phyloP scores from a whole-genome alignment of 2,113 vertebrate species.

The Seriola rivoliana region DNA sequence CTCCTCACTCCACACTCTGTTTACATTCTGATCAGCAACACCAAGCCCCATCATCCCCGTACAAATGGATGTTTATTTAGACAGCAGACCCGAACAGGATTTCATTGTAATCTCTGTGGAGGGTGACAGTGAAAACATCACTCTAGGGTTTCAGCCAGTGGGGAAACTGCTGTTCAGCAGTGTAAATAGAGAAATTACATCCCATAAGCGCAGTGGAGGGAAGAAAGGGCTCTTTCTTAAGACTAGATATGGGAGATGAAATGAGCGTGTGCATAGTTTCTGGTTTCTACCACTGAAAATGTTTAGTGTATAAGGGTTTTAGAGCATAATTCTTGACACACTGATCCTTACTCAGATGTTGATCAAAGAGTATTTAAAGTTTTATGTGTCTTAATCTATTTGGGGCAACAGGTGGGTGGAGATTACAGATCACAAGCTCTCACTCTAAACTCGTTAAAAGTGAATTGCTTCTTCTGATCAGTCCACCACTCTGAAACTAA shows the following conservation, averaged over 20 bases:
- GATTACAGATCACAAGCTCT: neutral
- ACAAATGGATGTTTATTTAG: slow-evolving; percentile 66
- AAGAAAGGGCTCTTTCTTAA: slow-evolving; percentile 35
- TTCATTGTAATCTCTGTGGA: slow-evolving; percentile 58
- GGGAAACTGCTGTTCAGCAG: slow-evolving; percentile 55
- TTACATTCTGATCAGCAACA: slow-evolving; percentile 65
- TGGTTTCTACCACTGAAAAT: slow-evolving; percentile 39
- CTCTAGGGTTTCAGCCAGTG: slow-evolving; percentile 50
- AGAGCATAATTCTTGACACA: slow-evolving; percentile 13
- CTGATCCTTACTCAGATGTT: neutral
- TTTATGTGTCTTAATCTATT: neutral
- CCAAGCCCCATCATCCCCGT: slow-evolving; percentile 15
- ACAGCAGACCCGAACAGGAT: slow-evolving; percentile 52
- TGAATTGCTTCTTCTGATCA: neutral
- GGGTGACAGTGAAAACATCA: slow-evolving; percentile 73
- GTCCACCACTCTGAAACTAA: neutral
- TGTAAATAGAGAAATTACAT: slow-evolving; percentile 64
- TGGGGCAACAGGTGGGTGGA: neutral
- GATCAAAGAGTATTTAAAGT: neutral
- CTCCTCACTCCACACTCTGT: slow-evolving; percentile 44
- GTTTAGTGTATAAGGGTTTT: slow-evolving; percentile 23
- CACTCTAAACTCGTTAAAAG: too few relatives aligned
- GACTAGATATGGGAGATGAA: slow-evolving; percentile 24
- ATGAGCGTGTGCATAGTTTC: slow-evolving; percentile 34
- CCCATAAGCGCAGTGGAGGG: slow-evolving; percentile 18